Conservation (phyloP, 92 coral and sea anemone species). For the Porites rus region DNA sequence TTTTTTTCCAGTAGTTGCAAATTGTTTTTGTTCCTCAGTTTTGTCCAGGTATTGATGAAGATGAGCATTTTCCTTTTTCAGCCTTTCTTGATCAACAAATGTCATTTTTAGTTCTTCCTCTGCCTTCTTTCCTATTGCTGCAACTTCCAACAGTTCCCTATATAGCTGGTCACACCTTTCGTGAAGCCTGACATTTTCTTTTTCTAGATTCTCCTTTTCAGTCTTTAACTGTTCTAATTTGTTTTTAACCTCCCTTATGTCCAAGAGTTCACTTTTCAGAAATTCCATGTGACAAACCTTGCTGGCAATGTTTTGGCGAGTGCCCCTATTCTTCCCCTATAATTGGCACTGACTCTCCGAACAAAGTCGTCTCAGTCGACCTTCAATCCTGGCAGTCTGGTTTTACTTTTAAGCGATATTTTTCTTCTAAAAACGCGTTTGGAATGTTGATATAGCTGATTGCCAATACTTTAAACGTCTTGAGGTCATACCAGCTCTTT, state of each 20-base stretch:
- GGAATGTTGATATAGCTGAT: constrained; percentile 42
- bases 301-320: too few species aligned
- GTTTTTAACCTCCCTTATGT: too few species aligned
- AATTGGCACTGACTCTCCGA: background rate
- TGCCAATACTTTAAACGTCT: constrained; percentile 17
- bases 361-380: constrained; percentile 14
- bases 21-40: background rate
- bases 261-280: too few species aligned
- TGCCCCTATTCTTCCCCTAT: too few species aligned
- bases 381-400: constrained; percentile 34
- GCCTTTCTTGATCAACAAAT: constrained; percentile 15
- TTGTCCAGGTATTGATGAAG: constrained; percentile 37
- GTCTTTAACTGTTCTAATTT: background rate
- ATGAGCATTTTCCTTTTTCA: constrained; percentile 40
- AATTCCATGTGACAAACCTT: too few species aligned
- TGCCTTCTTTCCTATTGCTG: background rate
- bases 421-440: constrained; percentile 53
- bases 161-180: constrained; percentile 28
- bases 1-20: constrained; percentile 19
- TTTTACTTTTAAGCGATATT: constrained; percentile 34
- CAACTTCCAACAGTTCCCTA: background rate
- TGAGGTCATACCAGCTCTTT: constrained; percentile 50
- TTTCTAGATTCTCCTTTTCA: background rate
- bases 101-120: constrained; percentile 4
- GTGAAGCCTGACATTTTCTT: constrained; percentile 28